Evolutionary conservation across 2,797 vertebrate species (phyloP).

Genomic region (Coracias cyanogaster): DNA sequence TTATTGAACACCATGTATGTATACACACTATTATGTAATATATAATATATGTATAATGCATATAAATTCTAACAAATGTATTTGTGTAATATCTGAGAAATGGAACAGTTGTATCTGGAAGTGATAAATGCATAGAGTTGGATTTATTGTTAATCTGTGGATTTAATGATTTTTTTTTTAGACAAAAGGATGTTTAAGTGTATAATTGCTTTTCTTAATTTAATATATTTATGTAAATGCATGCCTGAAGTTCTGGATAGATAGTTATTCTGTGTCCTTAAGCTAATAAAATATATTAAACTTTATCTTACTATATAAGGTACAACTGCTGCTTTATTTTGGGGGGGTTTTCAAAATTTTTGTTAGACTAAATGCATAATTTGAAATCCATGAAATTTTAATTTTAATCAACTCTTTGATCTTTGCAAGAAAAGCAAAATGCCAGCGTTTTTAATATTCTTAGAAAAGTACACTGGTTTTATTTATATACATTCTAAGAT

Average conservation of each 20-base stretch:
- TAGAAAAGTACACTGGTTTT: constrained; percentile 45
- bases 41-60: constrained; percentile 86
- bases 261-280: constrained; percentile 81
- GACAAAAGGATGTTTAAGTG: constrained; percentile 83
- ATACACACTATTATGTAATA: constrained; percentile 85
- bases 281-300: constrained; percentile 84
- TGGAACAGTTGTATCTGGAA: constrained; percentile 80
- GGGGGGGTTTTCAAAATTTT: constrained; percentile 25
- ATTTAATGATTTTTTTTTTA: constrained; percentile 81
- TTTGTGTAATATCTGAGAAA: constrained; percentile 83
- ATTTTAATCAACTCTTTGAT: constrained; percentile 34
- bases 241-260: constrained; percentile 81
- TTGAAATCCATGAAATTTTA: constrained; percentile 31
- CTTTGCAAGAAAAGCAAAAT: constrained; percentile 10
- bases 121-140: constrained; percentile 82
- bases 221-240: constrained; percentile 86
- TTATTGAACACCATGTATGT: constrained; percentile 81
- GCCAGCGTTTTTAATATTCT: constrained; percentile 18
- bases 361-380: constrained; percentile 39
- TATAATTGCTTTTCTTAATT: constrained; percentile 84
- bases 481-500: constrained; percentile 54
- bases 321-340: constrained; percentile 65
- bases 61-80: constrained; percentile 86
- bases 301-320: constrained; percentile 76
- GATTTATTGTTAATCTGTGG: constrained; percentile 85